These are phyloP conservation scores for Epinephelus moara DNA, from an alignment of 2,113 vertebrate species.

Conservation along the genomic window DNA sequence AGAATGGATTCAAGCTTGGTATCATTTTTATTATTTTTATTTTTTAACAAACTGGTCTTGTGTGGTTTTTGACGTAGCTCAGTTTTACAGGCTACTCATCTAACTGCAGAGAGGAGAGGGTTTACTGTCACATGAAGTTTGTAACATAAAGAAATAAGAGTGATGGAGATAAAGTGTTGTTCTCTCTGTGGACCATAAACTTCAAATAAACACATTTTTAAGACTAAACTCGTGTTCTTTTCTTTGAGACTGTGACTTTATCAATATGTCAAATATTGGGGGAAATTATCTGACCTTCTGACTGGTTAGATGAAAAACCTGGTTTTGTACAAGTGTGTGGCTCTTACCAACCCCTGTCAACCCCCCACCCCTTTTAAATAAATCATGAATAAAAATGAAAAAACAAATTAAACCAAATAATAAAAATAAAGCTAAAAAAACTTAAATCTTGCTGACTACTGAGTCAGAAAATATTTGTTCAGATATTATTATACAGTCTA, in stretches of 20 bases:
- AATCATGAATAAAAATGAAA: too few species aligned
- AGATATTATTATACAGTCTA: too few species aligned
- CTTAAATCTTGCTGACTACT: background rate
- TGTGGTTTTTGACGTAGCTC: conserved; percentile 43
- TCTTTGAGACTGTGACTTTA: too few species aligned
- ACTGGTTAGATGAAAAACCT: too few species aligned
- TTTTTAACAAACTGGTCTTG: conserved; percentile 37
- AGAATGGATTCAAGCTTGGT: conserved; percentile 35
- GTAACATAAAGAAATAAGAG: conserved; percentile 1
- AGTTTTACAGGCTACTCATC: conserved; percentile 4
- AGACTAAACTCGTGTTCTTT: conserved; percentile 3
- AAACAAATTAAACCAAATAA: too few species aligned
- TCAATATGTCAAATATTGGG: too few species aligned
- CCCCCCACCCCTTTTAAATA: too few species aligned
- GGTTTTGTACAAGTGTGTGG: too few species aligned
- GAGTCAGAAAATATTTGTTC: background rate
- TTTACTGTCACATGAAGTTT: conserved; percentile 35
- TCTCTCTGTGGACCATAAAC: conserved; percentile 32
- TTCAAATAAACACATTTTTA: conserved; percentile 43
- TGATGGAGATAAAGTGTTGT: conserved; percentile 38
- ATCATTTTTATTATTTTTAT: background rate
- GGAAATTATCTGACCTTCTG: too few species aligned
- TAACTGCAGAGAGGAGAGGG: conserved; percentile 12
- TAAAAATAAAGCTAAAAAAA: too few species aligned
- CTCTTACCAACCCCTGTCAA: too few species aligned